These are phyloP conservation scores for Paraplagusia blochii DNA, from an alignment of 2,113 vertebrate genomes.

Conservation along the genomic window DNA sequence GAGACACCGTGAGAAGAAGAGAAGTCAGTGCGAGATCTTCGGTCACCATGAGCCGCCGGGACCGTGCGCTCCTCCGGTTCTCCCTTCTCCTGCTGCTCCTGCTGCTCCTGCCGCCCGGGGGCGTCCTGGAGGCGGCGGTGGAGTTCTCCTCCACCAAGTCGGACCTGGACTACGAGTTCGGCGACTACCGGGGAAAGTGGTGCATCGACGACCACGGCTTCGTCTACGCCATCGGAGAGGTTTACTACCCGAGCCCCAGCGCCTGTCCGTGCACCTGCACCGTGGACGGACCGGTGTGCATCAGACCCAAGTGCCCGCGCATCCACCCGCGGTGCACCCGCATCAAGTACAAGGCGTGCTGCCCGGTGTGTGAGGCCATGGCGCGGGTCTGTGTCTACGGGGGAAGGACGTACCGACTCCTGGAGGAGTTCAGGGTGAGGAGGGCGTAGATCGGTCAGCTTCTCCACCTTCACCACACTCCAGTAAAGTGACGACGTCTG, in stretches of 20 bases:
- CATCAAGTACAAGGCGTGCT: slow-evolving; percentile 71
- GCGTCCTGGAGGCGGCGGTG: slow-evolving; percentile 13
- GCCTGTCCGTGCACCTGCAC: slow-evolving; percentile 80
- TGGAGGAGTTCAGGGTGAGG: slow-evolving; percentile 80
- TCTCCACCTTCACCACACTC: too few species aligned
- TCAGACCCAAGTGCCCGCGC: slow-evolving; percentile 73
- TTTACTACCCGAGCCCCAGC: slow-evolving; percentile 69
- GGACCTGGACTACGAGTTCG: slow-evolving; percentile 75
- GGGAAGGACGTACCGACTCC: slow-evolving; percentile 71
- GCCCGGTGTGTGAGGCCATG: slow-evolving; percentile 76
- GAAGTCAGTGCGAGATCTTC: not conserved
- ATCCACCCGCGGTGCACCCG: slow-evolving; percentile 77
- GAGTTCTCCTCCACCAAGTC: slow-evolving; percentile 67
- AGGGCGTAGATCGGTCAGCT: not conserved
- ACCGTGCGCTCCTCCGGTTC: slow-evolving; percentile 23
- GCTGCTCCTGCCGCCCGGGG: slow-evolving; percentile 7
- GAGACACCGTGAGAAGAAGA: not conserved
- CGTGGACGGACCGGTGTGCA: slow-evolving; percentile 75
- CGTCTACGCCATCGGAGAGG: slow-evolving; percentile 74
- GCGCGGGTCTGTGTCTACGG: slow-evolving; percentile 72
- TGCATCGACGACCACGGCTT: slow-evolving; percentile 78
- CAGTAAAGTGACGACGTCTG: too few species aligned
- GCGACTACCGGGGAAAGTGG: slow-evolving; percentile 78
- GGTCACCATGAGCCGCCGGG: slow-evolving; percentile 36
- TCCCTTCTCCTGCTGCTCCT: slow-evolving; percentile 8